These are phyloP conservation scores for Acinonyx jubatus DNA, from an alignment of 2,113 vertebrate genomes.

Conservation along the genomic window DNA sequence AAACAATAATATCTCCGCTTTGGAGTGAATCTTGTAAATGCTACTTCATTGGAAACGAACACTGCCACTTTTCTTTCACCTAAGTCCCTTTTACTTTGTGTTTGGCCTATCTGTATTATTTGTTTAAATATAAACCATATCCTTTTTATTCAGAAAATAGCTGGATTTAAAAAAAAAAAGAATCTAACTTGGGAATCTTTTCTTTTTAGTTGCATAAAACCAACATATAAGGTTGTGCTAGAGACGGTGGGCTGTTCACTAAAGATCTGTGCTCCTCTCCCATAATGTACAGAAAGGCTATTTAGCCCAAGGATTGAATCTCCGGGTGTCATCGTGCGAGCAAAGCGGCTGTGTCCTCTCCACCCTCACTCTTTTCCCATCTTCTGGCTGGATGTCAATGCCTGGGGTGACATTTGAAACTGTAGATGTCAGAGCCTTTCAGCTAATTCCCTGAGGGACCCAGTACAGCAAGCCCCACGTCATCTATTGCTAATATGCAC, in stretches of 20 bases:
- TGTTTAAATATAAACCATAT: slow-evolving; percentile 4
- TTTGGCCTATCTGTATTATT: neutral
- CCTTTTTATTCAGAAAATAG: neutral
- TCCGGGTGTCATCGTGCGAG: neutral
- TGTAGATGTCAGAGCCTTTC: neutral
- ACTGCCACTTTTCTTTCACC: neutral
- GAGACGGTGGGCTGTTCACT: neutral
- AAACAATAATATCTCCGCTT: neutral
- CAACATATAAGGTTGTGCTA: neutral
- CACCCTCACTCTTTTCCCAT: neutral
- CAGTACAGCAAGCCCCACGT: neutral
- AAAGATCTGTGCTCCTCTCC: neutral
- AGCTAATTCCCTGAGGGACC: neutral
- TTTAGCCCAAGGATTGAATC: neutral
- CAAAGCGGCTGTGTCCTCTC: neutral
- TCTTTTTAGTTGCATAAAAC: neutral
- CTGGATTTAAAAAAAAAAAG: neutral
- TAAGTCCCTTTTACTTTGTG: neutral
- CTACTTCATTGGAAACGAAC: neutral
- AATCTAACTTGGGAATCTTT: neutral
- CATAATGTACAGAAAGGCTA: neutral
- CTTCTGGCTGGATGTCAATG: neutral
- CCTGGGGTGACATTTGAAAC: neutral
- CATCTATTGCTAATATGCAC: neutral
- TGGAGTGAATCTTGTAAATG: neutral